phyloP scores from a whole-genome alignment of 2,113 vertebrate species.

The Gnathonemus echidnorhynchus region DNA sequence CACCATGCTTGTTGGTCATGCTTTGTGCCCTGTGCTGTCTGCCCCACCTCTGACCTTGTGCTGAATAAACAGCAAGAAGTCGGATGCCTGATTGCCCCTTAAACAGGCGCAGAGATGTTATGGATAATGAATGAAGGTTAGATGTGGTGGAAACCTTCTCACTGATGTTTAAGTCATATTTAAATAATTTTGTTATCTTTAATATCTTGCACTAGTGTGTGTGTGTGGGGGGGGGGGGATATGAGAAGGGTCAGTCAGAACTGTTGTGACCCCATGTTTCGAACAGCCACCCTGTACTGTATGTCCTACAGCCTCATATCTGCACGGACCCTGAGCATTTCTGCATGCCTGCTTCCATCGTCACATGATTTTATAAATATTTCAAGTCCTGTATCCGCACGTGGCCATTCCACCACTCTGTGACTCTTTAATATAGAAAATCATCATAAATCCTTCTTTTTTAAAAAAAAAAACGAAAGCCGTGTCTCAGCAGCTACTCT shows the following conservation, averaged over 20 bases:
- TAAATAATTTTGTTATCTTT: not conserved
- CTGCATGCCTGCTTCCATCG: not conserved
- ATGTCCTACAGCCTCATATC: not conserved
- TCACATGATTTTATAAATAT: not conserved
- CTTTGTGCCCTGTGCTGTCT: not conserved
- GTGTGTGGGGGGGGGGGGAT: not conserved
- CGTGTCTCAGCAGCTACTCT: not conserved
- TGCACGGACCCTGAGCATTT: not conserved
- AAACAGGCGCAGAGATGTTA: not conserved
- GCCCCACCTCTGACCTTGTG: not conserved
- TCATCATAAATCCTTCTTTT: not conserved
- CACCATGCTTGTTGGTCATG: not conserved
- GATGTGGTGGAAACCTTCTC: not conserved
- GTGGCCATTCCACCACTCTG: not conserved
- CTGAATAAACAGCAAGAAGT: not conserved
- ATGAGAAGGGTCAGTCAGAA: not conserved
- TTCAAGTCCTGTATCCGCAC: not conserved
- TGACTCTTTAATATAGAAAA: not conserved
- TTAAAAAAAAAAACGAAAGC: not conserved
- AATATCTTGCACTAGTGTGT: not conserved
- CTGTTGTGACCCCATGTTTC: not conserved
- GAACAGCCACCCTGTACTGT: not conserved
- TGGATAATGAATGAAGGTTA: not conserved
- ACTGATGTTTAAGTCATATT: not conserved
- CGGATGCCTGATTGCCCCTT: not conserved